Percentiles rank a stretch among this genome's conserved stretches.
These are phyloP conservation scores for Astreopora myriophthalma DNA, from an alignment of 64 coral and sea anemone species.

Conservation along the genomic window DNA sequence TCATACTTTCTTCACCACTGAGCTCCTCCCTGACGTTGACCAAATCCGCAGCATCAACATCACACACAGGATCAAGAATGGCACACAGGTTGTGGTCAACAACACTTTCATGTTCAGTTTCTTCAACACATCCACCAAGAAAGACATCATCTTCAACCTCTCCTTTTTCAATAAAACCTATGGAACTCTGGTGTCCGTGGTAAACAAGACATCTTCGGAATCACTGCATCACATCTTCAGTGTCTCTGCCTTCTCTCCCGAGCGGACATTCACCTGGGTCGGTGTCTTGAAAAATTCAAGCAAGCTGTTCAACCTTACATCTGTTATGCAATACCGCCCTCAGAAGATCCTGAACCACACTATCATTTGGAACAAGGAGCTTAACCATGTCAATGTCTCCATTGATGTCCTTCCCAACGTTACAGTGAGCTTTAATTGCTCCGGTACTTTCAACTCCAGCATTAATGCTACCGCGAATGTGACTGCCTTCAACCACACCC, in stretches of 20 bases:
- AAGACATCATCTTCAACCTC: conserved; percentile 57
- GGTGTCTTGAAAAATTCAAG: conserved; percentile 52
- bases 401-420: conserved; percentile 60
- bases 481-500: conserved; percentile 45
- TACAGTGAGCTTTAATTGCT: conserved; percentile 62
- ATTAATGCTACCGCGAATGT: conserved; percentile 64
- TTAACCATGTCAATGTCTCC: conserved; percentile 58
- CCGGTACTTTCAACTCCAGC: conserved; percentile 65
- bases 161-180: conserved; percentile 71
- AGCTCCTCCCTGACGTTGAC: background rate
- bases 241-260: conserved; percentile 37
- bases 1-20: conserved; percentile 69
- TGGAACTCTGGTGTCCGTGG: conserved; percentile 28
- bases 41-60: conserved; percentile 61
- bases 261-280: conserved; percentile 63
- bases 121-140: conserved; percentile 62
- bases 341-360: conserved; percentile 62
- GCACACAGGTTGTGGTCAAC: conserved; percentile 29
- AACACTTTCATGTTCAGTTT: conserved; percentile 55
- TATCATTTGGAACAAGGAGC: conserved; percentile 11
- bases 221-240: conserved; percentile 38
- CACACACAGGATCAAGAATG: conserved; percentile 65
- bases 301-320: conserved; percentile 65
- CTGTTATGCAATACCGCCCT: conserved; percentile 46
- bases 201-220: conserved; percentile 48